Base-by-base conservation (phyloP, 1,140 invertebrate species). In the Pseudomyrmex pallidus region DNA sequence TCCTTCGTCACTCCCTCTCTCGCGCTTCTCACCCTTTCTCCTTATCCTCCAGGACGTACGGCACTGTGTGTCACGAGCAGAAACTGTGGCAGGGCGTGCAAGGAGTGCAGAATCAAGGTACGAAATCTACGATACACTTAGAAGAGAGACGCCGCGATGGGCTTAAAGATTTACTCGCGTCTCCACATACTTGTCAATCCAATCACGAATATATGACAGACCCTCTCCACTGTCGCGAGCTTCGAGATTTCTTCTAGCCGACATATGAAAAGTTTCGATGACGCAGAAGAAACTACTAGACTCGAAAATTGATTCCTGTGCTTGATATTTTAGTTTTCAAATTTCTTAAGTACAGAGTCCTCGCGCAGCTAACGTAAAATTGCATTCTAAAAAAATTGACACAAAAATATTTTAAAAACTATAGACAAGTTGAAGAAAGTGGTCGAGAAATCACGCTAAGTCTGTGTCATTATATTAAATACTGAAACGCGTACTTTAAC, bases 71-170 rank as follows among this genome's bases (percentile, higher is more conserved):
- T 87, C 86, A 80, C 82, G 68, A 61, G 25, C 85, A 72, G 85
- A 88, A 88, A 88, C 73, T 74, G 86, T 88, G 84, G 83, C 87
- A 77, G 74, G 22, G 61, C 77, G 83, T 88, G 77, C 87, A 46
- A 89, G 46, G 73, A 83, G 86, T 77, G 74, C 59, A 35, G 64
- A 82, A 85, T 85, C 86, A 74, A 82, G 61, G 20, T 70, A 76
- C 46, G 57, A 74, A 70, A 87, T 82, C 86, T 66, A 84, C 52
- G 57, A 68, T 74, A 59, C 63, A 74, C 62, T 84, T 82, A 61
- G 22, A 35, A 35, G 5, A 35, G 35, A 67, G 63, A 52, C 22
- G 25, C 17, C 22, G 25, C 35, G 74, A 87, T 56, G 22, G 57
- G 52, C 64, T 70, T 74, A 63, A 73, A 72, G 78, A 70, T 86